These are phyloP conservation scores for Falco biarmicus DNA, from an alignment of 2,797 vertebrate genomes.

Conservation along the genomic window DNA sequence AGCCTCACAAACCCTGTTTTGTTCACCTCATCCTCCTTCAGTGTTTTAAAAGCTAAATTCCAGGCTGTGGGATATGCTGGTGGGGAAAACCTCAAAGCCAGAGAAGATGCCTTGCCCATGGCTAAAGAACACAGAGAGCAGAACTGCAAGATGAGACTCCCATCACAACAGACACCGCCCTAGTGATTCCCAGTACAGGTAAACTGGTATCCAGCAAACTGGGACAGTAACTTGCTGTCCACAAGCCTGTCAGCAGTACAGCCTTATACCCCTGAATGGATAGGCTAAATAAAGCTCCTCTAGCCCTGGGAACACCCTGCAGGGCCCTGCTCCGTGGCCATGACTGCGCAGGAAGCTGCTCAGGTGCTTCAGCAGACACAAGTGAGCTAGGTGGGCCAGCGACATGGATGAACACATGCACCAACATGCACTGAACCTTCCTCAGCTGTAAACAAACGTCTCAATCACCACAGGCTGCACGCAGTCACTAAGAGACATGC, in stretches of 20 bases:
- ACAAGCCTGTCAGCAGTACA: background rate
- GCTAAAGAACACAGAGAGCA: background rate
- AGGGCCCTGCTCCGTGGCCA: background rate
- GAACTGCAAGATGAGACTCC: background rate
- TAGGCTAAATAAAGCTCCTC: background rate
- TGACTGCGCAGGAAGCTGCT: background rate
- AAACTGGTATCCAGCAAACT: background rate
- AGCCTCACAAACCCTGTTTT: background rate
- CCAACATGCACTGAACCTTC: background rate
- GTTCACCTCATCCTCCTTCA: background rate
- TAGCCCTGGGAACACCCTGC: background rate
- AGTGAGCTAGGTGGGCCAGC: background rate
- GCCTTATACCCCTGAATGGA: rapidly evolving
- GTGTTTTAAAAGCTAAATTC: slow-evolving; percentile 9
- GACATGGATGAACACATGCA: background rate
- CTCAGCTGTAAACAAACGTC: background rate
- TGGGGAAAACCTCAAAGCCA: background rate
- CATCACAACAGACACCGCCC: background rate
- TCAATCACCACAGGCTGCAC: background rate
- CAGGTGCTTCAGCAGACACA: background rate
- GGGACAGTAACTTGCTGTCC: background rate
- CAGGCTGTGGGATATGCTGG: background rate
- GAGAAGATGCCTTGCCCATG: background rate
- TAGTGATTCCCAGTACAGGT: background rate
- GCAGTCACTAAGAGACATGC: rapidly evolving